Evolutionary conservation across 2,113 vertebrate species (phyloP).

Genomic region (Syrrhaptes paradoxus): DNA sequence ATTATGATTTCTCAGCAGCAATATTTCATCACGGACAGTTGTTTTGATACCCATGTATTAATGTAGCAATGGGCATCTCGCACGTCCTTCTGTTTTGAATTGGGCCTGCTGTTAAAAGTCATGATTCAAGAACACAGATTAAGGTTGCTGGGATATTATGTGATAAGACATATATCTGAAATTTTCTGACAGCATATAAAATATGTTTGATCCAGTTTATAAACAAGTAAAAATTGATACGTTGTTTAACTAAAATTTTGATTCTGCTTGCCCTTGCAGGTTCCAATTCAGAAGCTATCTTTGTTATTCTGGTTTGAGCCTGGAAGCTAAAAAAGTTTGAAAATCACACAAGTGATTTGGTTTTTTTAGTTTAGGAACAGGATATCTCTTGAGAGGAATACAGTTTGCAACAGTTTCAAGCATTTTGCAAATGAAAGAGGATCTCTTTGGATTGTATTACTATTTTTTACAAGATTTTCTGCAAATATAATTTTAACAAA

Average conservation of each 20-base stretch:
- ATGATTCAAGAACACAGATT: not conserved
- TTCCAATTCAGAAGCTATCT: not conserved
- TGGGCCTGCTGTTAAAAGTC: not conserved
- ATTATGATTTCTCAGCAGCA: not conserved
- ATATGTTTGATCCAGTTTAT: not conserved
- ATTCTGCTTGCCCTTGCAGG: not conserved
- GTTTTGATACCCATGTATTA: not conserved
- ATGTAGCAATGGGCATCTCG: not conserved
- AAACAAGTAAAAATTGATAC: not conserved
- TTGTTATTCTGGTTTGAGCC: not conserved
- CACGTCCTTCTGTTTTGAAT: not conserved
- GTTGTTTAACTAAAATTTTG: not conserved
- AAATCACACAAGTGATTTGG: not conserved
- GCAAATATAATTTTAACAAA: not conserved
- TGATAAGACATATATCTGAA: not conserved
- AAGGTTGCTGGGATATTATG: not conserved
- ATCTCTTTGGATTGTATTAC: not conserved
- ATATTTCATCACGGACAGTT: not conserved
- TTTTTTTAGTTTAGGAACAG: not conserved
- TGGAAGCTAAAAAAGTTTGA: not conserved
- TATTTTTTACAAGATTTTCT: not conserved
- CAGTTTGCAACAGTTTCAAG: not conserved
- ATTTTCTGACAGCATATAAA: not conserved
- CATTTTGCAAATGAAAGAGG: slow-evolving; percentile 13
- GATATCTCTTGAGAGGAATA: slow-evolving; percentile 23